Evolutionary conservation across 2,113 vertebrate species (phyloP).

Genomic region (Furnarius figulus): DNA sequence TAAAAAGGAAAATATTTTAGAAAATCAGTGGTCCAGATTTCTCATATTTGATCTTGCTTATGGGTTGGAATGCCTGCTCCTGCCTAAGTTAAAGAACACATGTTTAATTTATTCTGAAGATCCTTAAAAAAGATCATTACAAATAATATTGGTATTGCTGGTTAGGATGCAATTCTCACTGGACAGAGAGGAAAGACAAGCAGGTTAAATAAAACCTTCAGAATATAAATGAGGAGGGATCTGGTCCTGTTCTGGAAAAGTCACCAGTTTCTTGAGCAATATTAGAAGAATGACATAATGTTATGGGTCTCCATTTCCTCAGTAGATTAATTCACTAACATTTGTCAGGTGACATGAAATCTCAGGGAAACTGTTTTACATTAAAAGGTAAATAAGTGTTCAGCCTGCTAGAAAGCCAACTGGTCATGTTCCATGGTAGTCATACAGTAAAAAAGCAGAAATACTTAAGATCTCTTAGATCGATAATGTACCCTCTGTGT

Average conservation of each 20-base stretch:
- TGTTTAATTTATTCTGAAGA: neutral
- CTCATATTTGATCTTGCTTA: constrained; percentile 5
- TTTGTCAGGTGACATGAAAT: neutral
- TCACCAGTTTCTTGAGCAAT: neutral
- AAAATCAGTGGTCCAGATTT: constrained; percentile 15
- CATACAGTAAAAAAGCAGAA: neutral
- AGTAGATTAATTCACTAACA: neutral
- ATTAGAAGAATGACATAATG: neutral
- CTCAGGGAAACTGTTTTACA: neutral
- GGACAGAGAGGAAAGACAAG: neutral
- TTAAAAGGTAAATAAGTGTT: neutral
- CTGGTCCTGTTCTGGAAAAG: neutral
- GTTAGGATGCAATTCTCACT: neutral
- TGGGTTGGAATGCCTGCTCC: neutral
- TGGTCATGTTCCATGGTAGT: neutral
- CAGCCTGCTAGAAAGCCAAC: neutral
- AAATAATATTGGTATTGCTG: neutral
- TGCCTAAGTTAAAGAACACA: neutral
- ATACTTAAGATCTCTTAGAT: neutral
- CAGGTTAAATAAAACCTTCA: neutral
- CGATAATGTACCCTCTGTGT: neutral
- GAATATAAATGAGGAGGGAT: neutral
- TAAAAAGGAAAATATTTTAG: constrained; percentile 7
- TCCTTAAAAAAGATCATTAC: neutral
- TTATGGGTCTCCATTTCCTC: constrained; percentile 22